A percentile compares a stretch with the other conserved stretches of the same genome.
These are phyloP conservation scores for Mustela lutreola DNA, from an alignment of 2,113 vertebrate species.

Conservation along the genomic window DNA sequence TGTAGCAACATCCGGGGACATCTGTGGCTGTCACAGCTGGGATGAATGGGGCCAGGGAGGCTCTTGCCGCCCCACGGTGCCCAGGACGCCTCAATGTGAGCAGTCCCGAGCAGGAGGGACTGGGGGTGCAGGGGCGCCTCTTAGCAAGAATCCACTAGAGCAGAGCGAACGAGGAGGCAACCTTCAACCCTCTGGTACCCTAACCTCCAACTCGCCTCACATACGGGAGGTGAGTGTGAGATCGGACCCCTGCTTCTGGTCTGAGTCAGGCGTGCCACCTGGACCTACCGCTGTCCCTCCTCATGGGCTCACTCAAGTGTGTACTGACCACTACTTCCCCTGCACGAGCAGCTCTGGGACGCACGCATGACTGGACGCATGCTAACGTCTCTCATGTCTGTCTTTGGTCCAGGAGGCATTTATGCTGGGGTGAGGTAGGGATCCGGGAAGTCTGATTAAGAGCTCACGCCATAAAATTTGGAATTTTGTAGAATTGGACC, in stretches of 20 bases:
- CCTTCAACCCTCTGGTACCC: background rate
- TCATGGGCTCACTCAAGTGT: background rate
- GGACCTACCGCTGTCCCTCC: rapidly evolving
- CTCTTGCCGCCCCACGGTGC: background rate
- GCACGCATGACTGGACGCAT: rapidly evolving
- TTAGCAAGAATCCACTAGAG: too few species aligned
- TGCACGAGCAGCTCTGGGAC: rapidly evolving
- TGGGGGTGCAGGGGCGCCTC: rapidly evolving
- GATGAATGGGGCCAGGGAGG: background rate
- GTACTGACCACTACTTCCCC: background rate
- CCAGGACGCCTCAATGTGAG: rapidly evolving
- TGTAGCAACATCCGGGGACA: background rate
- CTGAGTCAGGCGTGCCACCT: background rate
- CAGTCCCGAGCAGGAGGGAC: background rate
- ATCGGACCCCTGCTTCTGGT: background rate
- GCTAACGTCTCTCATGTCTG: background rate
- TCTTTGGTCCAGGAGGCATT: background rate
- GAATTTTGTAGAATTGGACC: background rate
- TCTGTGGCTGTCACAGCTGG: background rate
- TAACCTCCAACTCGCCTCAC: background rate
- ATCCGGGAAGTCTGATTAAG: background rate
- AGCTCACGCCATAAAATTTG: background rate
- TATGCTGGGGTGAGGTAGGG: background rate
- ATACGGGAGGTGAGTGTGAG: background rate
- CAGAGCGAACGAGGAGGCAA: background rate